These are phyloP conservation scores for Drosophila sechellia DNA, from an alignment of 1,140 invertebrate species.

Conservation along the genomic window DNA sequence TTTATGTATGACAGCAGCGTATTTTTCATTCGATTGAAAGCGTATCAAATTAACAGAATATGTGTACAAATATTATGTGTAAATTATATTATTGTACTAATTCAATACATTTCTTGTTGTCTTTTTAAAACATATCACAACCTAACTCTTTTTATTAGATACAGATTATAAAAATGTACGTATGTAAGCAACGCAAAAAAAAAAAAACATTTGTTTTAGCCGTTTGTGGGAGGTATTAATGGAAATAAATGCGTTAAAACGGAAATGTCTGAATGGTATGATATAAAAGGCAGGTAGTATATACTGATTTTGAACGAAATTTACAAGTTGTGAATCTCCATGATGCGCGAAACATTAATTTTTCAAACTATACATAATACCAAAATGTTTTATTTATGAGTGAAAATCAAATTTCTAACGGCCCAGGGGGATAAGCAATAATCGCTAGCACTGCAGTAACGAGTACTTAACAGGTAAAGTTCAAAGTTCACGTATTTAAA, in stretches of 20 bases:
- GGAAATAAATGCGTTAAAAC: not conserved
- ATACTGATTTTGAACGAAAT: not conserved
- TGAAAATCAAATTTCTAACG: not conserved
- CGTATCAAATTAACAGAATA: conserved; percentile 30
- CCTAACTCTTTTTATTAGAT: conserved; percentile 37
- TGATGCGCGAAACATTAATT: too few species aligned
- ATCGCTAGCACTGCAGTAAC: not conserved
- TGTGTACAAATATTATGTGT: conserved; percentile 48
- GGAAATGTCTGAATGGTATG: not conserved
- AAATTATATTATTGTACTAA: conserved; percentile 56
- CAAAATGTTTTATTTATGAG: too few species aligned
- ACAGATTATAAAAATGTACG: conserved; percentile 27
- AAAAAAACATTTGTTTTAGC: conserved; percentile 1
- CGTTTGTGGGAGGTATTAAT: not conserved
- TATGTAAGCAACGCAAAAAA: conserved; percentile 25
- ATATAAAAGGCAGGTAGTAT: not conserved
- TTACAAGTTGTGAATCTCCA: too few species aligned
- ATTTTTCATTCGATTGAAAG: conserved; percentile 36
- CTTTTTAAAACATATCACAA: conserved; percentile 39
- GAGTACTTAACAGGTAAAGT: not conserved
- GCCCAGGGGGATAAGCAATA: not conserved
- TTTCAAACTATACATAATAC: too few species aligned
- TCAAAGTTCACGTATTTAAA: not conserved
- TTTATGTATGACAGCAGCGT: conserved; percentile 16
- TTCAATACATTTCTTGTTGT: conserved; percentile 63